phyloP scores from a whole-genome alignment of 2,113 vertebrate genomes.

The Callionymus lyra region DNA sequence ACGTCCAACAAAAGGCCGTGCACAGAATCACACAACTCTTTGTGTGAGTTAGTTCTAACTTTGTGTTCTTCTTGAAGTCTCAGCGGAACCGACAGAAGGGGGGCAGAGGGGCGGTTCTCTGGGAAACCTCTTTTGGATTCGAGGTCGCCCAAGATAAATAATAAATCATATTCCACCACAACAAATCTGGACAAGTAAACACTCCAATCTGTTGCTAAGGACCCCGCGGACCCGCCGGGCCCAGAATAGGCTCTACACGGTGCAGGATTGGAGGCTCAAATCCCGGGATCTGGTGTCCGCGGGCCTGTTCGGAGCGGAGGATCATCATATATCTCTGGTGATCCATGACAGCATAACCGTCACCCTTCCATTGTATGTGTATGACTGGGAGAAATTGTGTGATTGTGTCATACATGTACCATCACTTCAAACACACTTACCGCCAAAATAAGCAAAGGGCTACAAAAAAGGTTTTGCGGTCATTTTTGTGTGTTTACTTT shows the following conservation, averaged over 20 bases:
- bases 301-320: constrained; percentile 12
- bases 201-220: constrained; percentile 65
- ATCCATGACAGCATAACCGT: no score
- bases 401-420: no score
- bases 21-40: no score
- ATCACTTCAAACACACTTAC: no score
- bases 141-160: constrained; percentile 42
- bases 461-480: no score
- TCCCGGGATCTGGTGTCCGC: constrained; percentile 63
- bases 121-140: no score
- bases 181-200: constrained; percentile 50
- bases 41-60: no score
- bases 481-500: no score
- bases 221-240: constrained; percentile 44
- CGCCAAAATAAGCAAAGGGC: no score
- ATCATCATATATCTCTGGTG: no score
- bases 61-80: neutral
- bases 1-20: neutral
- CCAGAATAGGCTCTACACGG: constrained; percentile 61
- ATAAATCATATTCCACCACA: constrained; percentile 29
- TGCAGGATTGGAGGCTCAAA: constrained; percentile 59
- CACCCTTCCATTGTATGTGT: no score
- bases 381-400: no score
- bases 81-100: neutral
- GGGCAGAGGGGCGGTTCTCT: neutral